Conservation (phyloP, 1,140 invertebrate genomes). For the Drosophila sechellia region DNA sequence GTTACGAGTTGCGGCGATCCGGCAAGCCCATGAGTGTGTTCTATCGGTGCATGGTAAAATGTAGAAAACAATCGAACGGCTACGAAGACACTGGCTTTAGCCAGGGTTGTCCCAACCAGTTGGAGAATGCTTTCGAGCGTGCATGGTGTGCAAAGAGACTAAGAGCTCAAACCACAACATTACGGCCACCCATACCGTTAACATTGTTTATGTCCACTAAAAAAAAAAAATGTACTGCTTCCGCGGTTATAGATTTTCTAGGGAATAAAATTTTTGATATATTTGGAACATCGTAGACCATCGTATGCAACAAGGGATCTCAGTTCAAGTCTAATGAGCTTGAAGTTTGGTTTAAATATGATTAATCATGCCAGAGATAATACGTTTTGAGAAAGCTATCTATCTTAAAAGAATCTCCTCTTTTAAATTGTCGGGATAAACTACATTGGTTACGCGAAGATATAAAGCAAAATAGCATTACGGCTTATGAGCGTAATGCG, state of each 20-base stretch:
- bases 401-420: slow-evolving; percentile 1
- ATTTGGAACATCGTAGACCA: no score
- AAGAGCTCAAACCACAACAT: slow-evolving; percentile 11
- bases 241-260: no score
- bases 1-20: no score
- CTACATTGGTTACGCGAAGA: not conserved
- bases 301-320: no score
- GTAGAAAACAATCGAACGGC: not conserved
- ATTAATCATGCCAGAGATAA: not conserved
- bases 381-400: slow-evolving; percentile 5
- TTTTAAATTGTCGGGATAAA: not conserved
- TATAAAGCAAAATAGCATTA: not conserved
- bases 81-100: slow-evolving; percentile 1
- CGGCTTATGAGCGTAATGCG: not conserved
- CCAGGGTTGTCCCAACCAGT: slow-evolving; percentile 4
- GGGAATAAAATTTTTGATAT: no score
- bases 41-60: no score
- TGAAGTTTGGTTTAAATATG: slow-evolving; percentile 7
- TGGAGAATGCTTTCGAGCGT: not conserved
- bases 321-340: no score
- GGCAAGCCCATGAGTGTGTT: no score
- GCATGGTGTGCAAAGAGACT: slow-evolving; percentile 13
- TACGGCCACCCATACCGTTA: slow-evolving; percentile 1
- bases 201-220: no score
- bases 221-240: no score